Percentiles rank a stretch among this genome's conserved stretches.
Evolutionary conservation across 1,140 invertebrate genomes (phyloP).

Genomic region (Bombus fervidus): DNA sequence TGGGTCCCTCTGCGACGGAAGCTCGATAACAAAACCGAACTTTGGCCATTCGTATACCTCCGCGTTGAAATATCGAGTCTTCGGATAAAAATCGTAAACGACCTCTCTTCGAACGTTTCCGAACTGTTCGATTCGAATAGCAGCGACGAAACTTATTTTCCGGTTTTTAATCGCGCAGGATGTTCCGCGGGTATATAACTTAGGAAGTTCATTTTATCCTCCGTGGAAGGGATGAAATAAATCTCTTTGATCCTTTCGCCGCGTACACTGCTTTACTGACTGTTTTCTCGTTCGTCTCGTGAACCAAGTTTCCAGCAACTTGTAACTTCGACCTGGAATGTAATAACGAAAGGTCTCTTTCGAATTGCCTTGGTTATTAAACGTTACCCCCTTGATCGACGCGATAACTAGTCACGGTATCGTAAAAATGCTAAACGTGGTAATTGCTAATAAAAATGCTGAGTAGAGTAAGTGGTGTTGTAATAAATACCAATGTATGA

Average conservation of each 20-base stretch:
- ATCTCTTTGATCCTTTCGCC: constrained; percentile 19
- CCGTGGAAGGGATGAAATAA: constrained; percentile 26
- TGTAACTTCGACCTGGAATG: constrained; percentile 27
- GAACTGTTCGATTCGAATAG: constrained; percentile 19
- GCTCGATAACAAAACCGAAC: constrained; percentile 4
- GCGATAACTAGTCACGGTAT: not conserved
- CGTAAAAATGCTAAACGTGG: not conserved
- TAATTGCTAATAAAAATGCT: not conserved
- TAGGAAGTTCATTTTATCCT: too few species aligned
- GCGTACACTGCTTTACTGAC: not conserved
- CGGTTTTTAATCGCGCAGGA: constrained; percentile 46
- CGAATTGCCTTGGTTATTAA: constrained; percentile 30
- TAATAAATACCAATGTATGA: not conserved
- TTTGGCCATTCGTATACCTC: constrained; percentile 3
- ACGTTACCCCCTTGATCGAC: constrained; percentile 3
- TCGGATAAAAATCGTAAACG: constrained; percentile 34
- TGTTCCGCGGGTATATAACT: constrained; percentile 26
- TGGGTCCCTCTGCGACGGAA: not conserved
- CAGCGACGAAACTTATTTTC: constrained; percentile 40
- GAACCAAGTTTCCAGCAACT: constrained; percentile 24
- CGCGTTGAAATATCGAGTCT: constrained; percentile 28
- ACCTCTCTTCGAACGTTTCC: constrained; percentile 1
- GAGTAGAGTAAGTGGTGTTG: not conserved
- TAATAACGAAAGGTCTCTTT: constrained; percentile 5
- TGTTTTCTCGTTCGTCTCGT: constrained; percentile 29